A percentile compares a stretch with the other conserved stretches of the same genome.
These are phyloP conservation scores for Pegea sp. DNA, from an alignment of 23 tunicate genomes.

Conservation along the genomic window DNA sequence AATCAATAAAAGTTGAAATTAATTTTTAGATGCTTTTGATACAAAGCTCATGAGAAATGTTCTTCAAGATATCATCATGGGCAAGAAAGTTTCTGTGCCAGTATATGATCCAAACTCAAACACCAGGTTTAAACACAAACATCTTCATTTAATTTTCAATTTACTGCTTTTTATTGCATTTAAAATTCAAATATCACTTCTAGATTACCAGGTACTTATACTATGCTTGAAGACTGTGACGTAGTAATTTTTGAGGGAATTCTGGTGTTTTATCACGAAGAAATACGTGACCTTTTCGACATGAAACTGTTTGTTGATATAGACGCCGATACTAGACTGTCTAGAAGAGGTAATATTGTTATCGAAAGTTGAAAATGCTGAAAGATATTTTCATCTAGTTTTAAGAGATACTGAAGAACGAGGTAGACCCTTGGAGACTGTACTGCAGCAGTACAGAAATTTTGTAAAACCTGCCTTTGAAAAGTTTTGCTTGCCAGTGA, in stretches of 20 bases:
- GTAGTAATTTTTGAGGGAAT: conserved; percentile 94
- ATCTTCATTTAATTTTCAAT: no score
- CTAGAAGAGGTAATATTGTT: conserved; percentile 42
- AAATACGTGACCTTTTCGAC: conserved; percentile 83
- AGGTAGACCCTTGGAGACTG: conserved; percentile 75
- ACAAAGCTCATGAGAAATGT: conserved; percentile 46
- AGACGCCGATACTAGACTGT: conserved; percentile 90
- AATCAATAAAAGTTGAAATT: not conserved
- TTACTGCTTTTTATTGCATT: no score
- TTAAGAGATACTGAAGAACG: conserved; percentile 47
- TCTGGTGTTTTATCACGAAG: conserved; percentile 80
- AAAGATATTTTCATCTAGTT: conserved; percentile 2
- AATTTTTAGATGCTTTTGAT: conserved; percentile 75
- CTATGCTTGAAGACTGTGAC: conserved; percentile 41
- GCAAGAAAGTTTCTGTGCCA: conserved; percentile 54
- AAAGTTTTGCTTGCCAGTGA: conserved; percentile 87
- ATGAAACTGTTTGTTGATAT: conserved; percentile 99
- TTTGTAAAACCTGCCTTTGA: conserved; percentile 99
- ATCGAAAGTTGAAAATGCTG: not conserved
- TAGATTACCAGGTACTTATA: conserved; percentile 28
- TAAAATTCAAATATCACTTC: no score
- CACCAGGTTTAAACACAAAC: no score
- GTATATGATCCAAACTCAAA: conserved; percentile 83
- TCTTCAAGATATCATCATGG: conserved; percentile 26
- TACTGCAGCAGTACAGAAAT: conserved; percentile 88